These are phyloP conservation scores for Notothenia coriiceps DNA, from an alignment of 2,113 vertebrate species.

Conservation along the genomic window DNA sequence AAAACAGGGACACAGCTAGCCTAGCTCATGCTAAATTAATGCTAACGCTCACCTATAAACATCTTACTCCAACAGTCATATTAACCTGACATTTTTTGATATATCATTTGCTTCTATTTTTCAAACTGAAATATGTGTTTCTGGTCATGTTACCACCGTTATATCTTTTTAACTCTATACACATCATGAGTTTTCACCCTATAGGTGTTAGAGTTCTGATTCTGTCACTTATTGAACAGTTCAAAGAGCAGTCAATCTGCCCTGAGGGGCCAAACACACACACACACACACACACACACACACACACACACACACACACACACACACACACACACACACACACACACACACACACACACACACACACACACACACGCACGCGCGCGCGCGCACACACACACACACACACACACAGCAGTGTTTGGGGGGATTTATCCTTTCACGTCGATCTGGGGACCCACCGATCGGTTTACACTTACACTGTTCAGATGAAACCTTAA, in stretches of 20 bases:
- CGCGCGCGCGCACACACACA: background rate
- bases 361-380: too few relatives aligned
- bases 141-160: background rate
- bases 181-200: background rate
- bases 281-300: too few relatives aligned
- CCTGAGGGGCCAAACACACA: background rate
- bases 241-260: slow-evolving; percentile 29
- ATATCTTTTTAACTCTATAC: too few relatives aligned
- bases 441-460: slow-evolving; percentile 20
- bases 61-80: too few relatives aligned
- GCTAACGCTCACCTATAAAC: too few relatives aligned
- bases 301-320: slow-evolving; percentile 2
- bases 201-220: background rate
- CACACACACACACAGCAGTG: background rate
- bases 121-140: too few relatives aligned
- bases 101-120: too few relatives aligned
- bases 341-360: too few relatives aligned
- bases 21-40: too few relatives aligned
- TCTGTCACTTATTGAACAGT: background rate
- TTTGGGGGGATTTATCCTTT: slow-evolving; percentile 16
- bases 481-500: slow-evolving; percentile 56
- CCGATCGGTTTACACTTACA: slow-evolving; percentile 54
- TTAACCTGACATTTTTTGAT: too few relatives aligned
- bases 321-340: background rate
- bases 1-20: too few relatives aligned